Conservation (phyloP, 2,888 invertebrate species). For the Asteroscopus sphinx region DNA sequence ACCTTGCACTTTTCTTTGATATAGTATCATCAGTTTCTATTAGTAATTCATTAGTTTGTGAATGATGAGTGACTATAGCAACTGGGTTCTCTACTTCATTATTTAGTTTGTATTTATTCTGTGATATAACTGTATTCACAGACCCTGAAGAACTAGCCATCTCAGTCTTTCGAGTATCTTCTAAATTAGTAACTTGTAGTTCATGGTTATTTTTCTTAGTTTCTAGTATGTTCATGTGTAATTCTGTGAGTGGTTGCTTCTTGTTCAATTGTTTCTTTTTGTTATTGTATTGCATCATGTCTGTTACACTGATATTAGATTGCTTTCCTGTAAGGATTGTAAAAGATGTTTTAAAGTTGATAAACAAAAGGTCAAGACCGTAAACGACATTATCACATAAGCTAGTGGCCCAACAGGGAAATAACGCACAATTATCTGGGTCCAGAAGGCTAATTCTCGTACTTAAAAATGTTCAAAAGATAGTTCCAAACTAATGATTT, state of each 20-base stretch:
- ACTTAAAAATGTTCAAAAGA: too few relatives aligned
- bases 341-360: background rate
- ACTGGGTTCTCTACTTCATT: conserved; percentile 65
- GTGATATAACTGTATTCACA: conserved; percentile 74
- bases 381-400: too few relatives aligned
- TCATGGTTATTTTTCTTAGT: conserved; percentile 59
- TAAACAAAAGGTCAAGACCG: too few relatives aligned
- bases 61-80: conserved; percentile 65
- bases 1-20: conserved; percentile 63
- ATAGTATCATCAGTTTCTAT: conserved; percentile 48
- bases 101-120: conserved; percentile 66
- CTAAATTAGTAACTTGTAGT: conserved; percentile 68
- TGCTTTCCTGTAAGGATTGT: conserved; percentile 73
- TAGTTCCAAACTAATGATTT: too few relatives aligned
- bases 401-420: too few relatives aligned
- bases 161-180: conserved; percentile 72
- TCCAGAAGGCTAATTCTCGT: too few relatives aligned
- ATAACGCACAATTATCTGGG: too few relatives aligned
- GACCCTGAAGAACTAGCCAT: conserved; percentile 77
- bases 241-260: conserved; percentile 75
- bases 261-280: conserved; percentile 63
- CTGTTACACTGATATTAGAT: conserved; percentile 78
- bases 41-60: conserved; percentile 37
- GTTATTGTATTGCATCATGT: conserved; percentile 75
- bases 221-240: conserved; percentile 73